phyloP scores from a whole-genome alignment of 2,113 vertebrate genomes.

The Nothocercus nigrocapillus region DNA sequence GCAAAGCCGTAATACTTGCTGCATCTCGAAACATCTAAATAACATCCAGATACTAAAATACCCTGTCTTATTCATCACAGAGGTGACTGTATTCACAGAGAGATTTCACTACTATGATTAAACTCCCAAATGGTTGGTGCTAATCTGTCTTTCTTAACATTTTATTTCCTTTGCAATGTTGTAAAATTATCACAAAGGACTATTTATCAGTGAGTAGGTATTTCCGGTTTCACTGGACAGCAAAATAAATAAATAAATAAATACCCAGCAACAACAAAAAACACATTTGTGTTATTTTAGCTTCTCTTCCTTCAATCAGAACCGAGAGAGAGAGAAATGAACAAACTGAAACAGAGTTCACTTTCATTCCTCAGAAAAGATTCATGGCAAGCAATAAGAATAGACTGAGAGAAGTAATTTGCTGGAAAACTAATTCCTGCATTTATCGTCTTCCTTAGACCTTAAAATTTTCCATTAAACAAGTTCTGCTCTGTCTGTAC shows the following conservation, averaged over 20 bases:
- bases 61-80: neutral
- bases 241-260: neutral
- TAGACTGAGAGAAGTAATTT: neutral
- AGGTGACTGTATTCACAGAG: neutral
- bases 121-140: conserved; percentile 6
- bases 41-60: neutral
- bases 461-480: neutral
- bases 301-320: neutral
- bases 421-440: neutral
- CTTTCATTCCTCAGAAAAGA: neutral
- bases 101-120: conserved; percentile 48
- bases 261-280: no score
- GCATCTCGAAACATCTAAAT: neutral
- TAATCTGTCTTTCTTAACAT: conserved; percentile 25
- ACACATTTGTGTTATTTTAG: neutral
- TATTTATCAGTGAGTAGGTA: conserved; percentile 11
- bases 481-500: neutral
- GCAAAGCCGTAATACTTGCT: neutral
- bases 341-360: neutral
- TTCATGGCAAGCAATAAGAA: neutral
- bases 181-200: conserved; percentile 40
- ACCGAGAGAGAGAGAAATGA: neutral
- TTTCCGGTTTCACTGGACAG: conserved; percentile 44
- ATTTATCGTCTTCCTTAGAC: neutral
- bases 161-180: conserved; percentile 36